Conservation (phyloP, 2,113 vertebrate genomes). For the Alligator mississippiensis region DNA sequence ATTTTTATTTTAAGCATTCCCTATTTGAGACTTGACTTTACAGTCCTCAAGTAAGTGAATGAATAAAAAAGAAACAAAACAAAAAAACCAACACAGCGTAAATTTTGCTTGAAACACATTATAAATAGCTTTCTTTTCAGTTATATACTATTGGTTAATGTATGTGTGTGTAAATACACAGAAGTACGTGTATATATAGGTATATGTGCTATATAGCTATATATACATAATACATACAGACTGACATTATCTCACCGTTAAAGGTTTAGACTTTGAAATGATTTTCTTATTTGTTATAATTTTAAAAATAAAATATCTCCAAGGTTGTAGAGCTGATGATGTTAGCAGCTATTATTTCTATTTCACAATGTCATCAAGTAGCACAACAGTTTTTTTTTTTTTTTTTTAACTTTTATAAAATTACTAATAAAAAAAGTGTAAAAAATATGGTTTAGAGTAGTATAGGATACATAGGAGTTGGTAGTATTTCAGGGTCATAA, state of each 20-base stretch:
- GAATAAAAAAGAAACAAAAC: neutral
- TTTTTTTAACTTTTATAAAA: constrained; percentile 67
- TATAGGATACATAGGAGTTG: constrained; percentile 14
- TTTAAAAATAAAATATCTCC: constrained; percentile 51
- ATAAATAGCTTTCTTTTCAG: neutral
- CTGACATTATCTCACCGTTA: neutral
- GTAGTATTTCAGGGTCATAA: constrained; percentile 12
- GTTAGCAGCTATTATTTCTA: constrained; percentile 49
- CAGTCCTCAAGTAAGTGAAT: constrained; percentile 13
- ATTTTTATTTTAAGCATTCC: neutral
- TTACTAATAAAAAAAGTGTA: constrained; percentile 65
- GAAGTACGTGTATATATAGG: neutral
- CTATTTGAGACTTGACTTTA: neutral
- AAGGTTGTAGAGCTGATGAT: constrained; percentile 48
- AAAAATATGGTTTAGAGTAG: constrained; percentile 51
- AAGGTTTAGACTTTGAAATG: constrained; percentile 28
- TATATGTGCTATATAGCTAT: constrained; percentile 39
- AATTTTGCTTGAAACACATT: constrained; percentile 5
- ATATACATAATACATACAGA: constrained; percentile 17
- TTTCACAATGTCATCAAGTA: constrained; percentile 55
- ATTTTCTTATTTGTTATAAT: neutral
- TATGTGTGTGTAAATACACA: neutral
- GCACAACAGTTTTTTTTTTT: constrained; percentile 28
- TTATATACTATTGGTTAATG: neutral
- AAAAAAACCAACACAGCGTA: too few species aligned